These are phyloP conservation scores for Acinonyx jubatus DNA, from an alignment of 2,113 vertebrate species.

Conservation along the genomic window DNA sequence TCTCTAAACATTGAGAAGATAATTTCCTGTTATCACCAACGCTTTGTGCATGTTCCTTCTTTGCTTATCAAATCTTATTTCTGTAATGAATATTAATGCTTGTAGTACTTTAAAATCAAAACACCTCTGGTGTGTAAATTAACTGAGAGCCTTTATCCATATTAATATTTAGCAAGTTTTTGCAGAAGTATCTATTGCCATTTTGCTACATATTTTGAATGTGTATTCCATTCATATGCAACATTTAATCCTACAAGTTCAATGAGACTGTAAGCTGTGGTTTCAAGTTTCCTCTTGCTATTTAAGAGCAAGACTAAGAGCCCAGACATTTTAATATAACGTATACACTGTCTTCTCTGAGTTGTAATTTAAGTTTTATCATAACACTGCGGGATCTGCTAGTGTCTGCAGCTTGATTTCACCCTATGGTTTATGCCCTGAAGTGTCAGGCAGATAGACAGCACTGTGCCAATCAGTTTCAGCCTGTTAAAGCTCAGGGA, in stretches of 20 bases:
- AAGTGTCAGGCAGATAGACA: conserved; percentile 48
- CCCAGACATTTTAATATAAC: conserved; percentile 40
- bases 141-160: not conserved
- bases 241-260: not conserved
- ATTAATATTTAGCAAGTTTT: conserved; percentile 56
- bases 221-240: not conserved
- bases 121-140: conserved; percentile 35
- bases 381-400: not conserved
- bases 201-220: conserved; percentile 35
- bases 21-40: conserved; percentile 66
- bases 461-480: conserved; percentile 25
- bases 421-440: conserved; percentile 50
- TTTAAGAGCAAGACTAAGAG: not conserved
- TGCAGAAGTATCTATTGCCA: not conserved
- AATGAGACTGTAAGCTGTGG: not conserved
- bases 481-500: conserved; percentile 18
- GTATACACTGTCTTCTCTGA: conserved; percentile 13
- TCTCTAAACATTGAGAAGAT: conserved; percentile 52
- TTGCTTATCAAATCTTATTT: conserved; percentile 65
- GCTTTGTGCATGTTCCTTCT: conserved; percentile 49
- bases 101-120: conserved; percentile 42
- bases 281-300: conserved; percentile 5
- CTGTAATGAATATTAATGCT: conserved; percentile 68
- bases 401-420: conserved; percentile 59
- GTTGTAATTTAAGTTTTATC: conserved; percentile 69